Percentiles rank a stretch among this genome's conserved stretches.
Conservation (phyloP, 2,113 vertebrate genomes). For the Clarias gariepinus region DNA sequence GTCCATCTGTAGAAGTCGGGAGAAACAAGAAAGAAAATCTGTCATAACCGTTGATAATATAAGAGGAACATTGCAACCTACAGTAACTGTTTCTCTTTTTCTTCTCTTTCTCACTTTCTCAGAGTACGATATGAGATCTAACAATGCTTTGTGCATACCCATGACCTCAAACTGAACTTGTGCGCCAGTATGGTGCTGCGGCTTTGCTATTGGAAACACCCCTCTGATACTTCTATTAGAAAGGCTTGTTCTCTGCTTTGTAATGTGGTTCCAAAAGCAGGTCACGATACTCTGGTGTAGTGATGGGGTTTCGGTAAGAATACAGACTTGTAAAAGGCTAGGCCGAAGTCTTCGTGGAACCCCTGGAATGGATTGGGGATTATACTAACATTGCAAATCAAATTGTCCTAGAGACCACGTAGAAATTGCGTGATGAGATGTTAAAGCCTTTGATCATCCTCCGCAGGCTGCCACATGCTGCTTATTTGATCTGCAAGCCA, state of each 20-base stretch:
- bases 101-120: conserved; percentile 12
- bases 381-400: conserved; percentile 50
- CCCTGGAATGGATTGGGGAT: conserved; percentile 48
- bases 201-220: conserved; percentile 67
- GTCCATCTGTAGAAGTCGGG: conserved; percentile 48
- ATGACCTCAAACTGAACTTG: conserved; percentile 65
- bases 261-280: conserved; percentile 63
- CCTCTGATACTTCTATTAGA: conserved; percentile 61
- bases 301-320: conserved; percentile 54
- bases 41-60: conserved; percentile 31
- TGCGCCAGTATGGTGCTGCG: conserved; percentile 51
- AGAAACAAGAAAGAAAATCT: conserved; percentile 17
- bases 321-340: background rate
- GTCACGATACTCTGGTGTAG: conserved; percentile 54
- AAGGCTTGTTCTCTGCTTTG: conserved; percentile 65
- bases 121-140: background rate
- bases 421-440: conserved; percentile 51
- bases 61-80: conserved; percentile 28
- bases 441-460: conserved; percentile 57
- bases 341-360: background rate
- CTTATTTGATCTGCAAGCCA: conserved; percentile 47
- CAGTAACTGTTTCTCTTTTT: conserved; percentile 20
- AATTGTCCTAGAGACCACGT: conserved; percentile 64
- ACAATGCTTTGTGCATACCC: conserved; percentile 47
- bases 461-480: conserved; percentile 25